Base-by-base conservation (phyloP, 2,113 vertebrate genomes). In the Smithornis capensis region DNA sequence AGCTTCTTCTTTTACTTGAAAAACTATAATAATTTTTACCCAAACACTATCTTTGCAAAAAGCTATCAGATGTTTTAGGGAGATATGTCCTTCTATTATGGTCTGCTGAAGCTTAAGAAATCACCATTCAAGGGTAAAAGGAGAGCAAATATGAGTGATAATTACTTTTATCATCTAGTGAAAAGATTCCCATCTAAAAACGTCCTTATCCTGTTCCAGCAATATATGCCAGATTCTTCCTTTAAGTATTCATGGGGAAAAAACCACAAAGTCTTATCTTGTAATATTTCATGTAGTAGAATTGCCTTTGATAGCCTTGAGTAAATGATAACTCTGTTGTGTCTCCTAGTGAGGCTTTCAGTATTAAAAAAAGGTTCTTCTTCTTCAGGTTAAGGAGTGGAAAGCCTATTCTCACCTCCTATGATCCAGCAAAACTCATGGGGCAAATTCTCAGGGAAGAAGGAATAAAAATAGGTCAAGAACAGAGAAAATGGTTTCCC, bases 401-500 rank as follows among this genome's bases (percentile, higher is more conserved):
- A 94, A 96, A 95, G 49, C 50, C 86, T 64, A 76, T 89, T 93
- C 79, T 96, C 67, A 95, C 79, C 42, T 92, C 38, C 85, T 92
- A 71, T 93, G 80, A 89, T 87, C 71, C 79, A 92, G 42, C 83
- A 94, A 95, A 97, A 94, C 38, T 96, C 85, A 59, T 63, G 73
- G 73, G 60, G 77, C 29, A 71, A 87, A 86, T 93, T 92, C 23
- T 86, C 70, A 69, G 22, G 29, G 18, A 75, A 95, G 77, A 91
- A 96, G 27, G 86, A 87, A 95, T 69, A 93, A 94, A 96, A 86
- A 57, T 49, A 50, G 37, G 29, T 85, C 45, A 70, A n/a, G 31
- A 95, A 85, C 50, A 93, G 56, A 92, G n/a, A 94, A 59, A 42
- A 37, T 37, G 10, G 24, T 69, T 94, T 95, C 87, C 88, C 95